Evolutionary conservation across 2,888 invertebrate genomes (phyloP).

Genomic region (Thymelicus lineola): DNA sequence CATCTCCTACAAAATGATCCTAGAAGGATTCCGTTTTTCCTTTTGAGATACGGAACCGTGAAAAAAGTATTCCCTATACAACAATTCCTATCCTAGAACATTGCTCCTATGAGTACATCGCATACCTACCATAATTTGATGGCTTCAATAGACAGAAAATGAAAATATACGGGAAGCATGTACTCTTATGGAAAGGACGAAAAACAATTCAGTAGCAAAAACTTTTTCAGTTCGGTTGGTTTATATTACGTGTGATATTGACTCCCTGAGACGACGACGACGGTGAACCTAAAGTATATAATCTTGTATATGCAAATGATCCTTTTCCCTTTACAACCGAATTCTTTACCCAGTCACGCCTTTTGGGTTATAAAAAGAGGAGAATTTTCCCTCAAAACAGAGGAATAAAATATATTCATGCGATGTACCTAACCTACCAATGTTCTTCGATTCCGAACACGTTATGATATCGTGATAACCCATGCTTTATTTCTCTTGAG

Average conservation of each 20-base stretch:
- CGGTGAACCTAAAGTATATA: constrained; percentile 69
- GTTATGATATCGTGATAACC: constrained; percentile 34
- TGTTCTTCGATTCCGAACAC: constrained; percentile 39
- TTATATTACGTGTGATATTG: constrained; percentile 76
- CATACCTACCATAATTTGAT: constrained; percentile 13
- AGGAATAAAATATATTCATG: constrained; percentile 72
- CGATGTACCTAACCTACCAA: constrained; percentile 37
- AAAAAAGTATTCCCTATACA: neutral
- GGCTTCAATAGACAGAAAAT: constrained; percentile 7
- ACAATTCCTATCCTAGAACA: neutral
- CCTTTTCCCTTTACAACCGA: constrained; percentile 68
- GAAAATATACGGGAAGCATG: constrained; percentile 32
- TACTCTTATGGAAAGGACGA: constrained; percentile 50
- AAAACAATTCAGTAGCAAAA: constrained; percentile 69
- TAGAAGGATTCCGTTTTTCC: too few relatives aligned
- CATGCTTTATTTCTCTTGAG: constrained; percentile 21
- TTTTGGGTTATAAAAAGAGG: constrained; percentile 68
- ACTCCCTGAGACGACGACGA: constrained; percentile 62
- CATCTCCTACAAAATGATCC: too few relatives aligned
- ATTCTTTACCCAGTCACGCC: constrained; percentile 73
- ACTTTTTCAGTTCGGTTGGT: constrained; percentile 67
- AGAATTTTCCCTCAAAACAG: constrained; percentile 62
- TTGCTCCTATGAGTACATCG: neutral
- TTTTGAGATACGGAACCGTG: too few relatives aligned
- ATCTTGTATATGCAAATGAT: constrained; percentile 77